phyloP scores from a whole-genome alignment of 1,140 invertebrate species.

The Galleria mellonella region DNA sequence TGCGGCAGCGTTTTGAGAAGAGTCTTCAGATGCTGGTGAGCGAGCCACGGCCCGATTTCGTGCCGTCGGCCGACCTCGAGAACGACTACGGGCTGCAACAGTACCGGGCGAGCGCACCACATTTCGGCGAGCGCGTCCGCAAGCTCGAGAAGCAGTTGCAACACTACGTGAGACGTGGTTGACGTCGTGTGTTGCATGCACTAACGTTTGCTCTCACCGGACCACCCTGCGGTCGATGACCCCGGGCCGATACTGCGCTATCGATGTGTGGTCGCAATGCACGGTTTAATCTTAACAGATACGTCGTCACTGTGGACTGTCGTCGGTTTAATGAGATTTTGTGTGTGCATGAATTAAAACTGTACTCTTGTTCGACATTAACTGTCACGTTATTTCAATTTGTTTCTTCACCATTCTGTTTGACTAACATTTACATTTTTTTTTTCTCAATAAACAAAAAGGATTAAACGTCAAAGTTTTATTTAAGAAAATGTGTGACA shows the following conservation, averaged over 20 bases:
- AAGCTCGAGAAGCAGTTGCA: constrained; percentile 54
- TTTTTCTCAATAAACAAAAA: too few species aligned
- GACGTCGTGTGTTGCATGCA: constrained; percentile 47
- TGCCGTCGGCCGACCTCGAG: constrained; percentile 40
- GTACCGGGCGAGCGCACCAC: constrained; percentile 71
- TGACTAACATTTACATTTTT: background rate
- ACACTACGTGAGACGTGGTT: constrained; percentile 57
- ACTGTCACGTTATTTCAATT: background rate
- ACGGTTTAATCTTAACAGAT: background rate
- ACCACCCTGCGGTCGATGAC: too few species aligned
- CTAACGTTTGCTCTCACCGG: background rate
- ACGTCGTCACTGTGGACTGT: background rate
- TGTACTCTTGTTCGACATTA: background rate
- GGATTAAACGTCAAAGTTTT: too few species aligned
- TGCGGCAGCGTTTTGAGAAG: constrained; percentile 52
- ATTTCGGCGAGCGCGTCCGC: constrained; percentile 53
- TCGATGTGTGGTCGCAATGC: background rate
- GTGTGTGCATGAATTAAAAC: constrained; percentile 3
- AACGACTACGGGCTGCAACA: constrained; percentile 67
- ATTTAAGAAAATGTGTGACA: too few species aligned
- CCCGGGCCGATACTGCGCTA: background rate
- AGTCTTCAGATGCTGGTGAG: constrained; percentile 53
- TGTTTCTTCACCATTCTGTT: background rate
- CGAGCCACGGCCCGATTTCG: constrained; percentile 37
- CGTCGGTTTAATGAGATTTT: background rate